Base-by-base conservation (phyloP, 2,888 invertebrate species). In the Microctonus hyperodae region DNA sequence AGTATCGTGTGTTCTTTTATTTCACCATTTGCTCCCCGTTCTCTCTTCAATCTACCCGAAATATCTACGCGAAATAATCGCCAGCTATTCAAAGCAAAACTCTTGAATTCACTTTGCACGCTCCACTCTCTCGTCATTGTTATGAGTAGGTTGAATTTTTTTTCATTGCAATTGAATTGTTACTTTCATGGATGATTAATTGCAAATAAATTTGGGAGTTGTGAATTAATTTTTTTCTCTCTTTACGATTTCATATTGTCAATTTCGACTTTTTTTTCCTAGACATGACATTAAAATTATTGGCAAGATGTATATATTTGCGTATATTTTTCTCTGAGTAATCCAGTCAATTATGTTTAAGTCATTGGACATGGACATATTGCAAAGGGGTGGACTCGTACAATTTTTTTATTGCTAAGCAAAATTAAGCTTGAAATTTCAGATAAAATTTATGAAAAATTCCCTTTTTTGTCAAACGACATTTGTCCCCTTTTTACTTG, bases 331-430 rank as follows among this genome's bases (percentile, higher is more conserved):
- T 35, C 11, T 20, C 56, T 33, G 31, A 6, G 22, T 35, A 57
- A 11, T 35, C 28, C 31, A 22, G 33, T n/a, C 5, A 25, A 59
- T 59, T n/a, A 40, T 44, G 44, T 59, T 28, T 59, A 44, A 28
- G 25, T 25, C 33, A 44, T 59, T 44, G 25, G 44, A 40, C 44
- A 35, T 59, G 40, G 28, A 25, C 6, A 28, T 59, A 59, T 59
- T 59, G 44, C 58, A 25, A 44, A 59, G 58, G 58, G 58, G 58
- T 44, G 20, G 9, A n/a, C 9, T 58, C 37, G 2, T 37, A 22
- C 37, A 59, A 31, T 57, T 35, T 16, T 58, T 20, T n/a, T 58
- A 58, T n/a, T n/a, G 20, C 20, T 53, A 2, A 33, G 10, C n/a
- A 37, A 22, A 58, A 35, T 13, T 10, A 44, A 44, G 37, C 44